Evolutionary conservation across 2,113 vertebrate species (phyloP).

Genomic region (Halcyon malimbica): DNA sequence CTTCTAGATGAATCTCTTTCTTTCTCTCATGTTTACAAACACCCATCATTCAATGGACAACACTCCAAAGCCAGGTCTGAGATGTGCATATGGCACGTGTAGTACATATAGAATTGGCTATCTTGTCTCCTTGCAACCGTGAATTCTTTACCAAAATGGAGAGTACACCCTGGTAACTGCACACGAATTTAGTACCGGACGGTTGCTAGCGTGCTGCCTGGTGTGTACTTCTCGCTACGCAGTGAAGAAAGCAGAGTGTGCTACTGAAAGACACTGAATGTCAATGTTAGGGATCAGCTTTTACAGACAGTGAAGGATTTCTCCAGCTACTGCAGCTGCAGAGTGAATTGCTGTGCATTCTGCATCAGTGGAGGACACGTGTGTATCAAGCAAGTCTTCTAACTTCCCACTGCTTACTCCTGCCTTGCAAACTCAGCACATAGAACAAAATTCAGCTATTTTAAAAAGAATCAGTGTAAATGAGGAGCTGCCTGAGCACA

Average conservation of each 20-base stretch:
- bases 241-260: not conserved
- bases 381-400: not conserved
- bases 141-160: not conserved
- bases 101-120: not conserved
- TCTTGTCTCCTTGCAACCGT: not conserved
- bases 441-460: not conserved
- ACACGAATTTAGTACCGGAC: not conserved
- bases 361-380: not conserved
- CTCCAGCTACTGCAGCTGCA: not conserved
- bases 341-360: not conserved
- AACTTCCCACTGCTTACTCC: not conserved
- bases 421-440: not conserved
- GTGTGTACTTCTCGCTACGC: not conserved
- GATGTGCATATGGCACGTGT: not conserved
- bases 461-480: not conserved
- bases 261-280: not conserved
- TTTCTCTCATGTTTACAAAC: not conserved
- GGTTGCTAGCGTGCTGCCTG: not conserved
- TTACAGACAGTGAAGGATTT: not conserved
- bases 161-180: not conserved
- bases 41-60: not conserved
- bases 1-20: not conserved
- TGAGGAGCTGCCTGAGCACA: not conserved
- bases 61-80: not conserved
- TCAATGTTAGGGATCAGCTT: not conserved